Conservation (phyloP, 2,888 invertebrate genomes). For the Dasysyrphus albostriatus region DNA sequence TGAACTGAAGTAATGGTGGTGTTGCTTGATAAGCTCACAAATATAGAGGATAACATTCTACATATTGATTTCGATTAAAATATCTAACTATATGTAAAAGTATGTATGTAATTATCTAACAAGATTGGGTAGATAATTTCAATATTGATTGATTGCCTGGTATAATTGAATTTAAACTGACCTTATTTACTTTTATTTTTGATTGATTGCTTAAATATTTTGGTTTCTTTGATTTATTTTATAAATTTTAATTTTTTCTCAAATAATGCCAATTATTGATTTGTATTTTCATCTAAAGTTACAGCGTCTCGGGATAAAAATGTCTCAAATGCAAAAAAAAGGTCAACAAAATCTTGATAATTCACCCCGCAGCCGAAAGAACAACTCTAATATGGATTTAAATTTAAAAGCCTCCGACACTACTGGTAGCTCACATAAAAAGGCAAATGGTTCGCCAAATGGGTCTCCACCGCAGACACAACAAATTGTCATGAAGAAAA, state of each 20-base stretch:
- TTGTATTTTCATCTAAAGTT: conserved; percentile 63
- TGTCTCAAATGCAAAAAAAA: conserved; percentile 77
- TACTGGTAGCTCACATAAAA: conserved; percentile 48
- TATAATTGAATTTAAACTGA: conserved; percentile 5
- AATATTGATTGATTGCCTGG: conserved; percentile 33
- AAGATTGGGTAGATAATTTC: not conserved
- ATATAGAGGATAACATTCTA: too few species aligned
- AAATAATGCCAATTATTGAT: not conserved
- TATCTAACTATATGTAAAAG: too few species aligned
- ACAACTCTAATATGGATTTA: conserved; percentile 78
- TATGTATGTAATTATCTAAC: too few species aligned
- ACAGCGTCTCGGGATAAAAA: conserved; percentile 77
- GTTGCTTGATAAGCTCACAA: too few species aligned
- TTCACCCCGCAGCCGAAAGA: conserved; percentile 67
- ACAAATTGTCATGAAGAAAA: conserved; percentile 63
- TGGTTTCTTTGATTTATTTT: not conserved
- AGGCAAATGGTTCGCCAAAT: conserved; percentile 77
- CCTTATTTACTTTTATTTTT: conserved; percentile 5
- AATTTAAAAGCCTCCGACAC: conserved; percentile 47
- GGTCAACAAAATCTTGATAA: conserved; percentile 73
- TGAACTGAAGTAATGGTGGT: too few species aligned
- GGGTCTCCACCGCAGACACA: conserved; percentile 76
- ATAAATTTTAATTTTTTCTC: not conserved
- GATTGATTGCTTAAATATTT: not conserved
- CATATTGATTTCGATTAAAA: too few species aligned